Base-by-base conservation (phyloP, 1,140 invertebrate species). In the Diploscapter pachys region DNA sequence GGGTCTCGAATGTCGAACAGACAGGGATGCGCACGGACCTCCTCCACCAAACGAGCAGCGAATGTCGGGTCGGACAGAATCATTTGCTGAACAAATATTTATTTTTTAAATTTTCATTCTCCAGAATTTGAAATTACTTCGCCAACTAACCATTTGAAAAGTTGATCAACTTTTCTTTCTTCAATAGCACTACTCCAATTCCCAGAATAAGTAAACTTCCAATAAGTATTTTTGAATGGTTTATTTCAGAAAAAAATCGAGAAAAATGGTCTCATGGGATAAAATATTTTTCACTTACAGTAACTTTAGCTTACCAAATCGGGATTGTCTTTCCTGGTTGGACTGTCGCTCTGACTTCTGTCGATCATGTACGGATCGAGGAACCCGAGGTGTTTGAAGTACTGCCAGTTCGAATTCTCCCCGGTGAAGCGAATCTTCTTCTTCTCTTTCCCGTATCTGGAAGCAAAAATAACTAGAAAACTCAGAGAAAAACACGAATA, bases 321-420 rank as follows among this genome's bases (percentile, higher is more conserved):
- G 66, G n/a, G 9, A 11, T 11, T 68, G 31, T 74, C 73, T 55
- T 74, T 74, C 52, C 73, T 61, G 2, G 73, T 69, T 31, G 73
- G 73, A 4, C 65, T 69, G 0, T 66, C 13, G 31, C 53, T 54
- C 31, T 55, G 54, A n/a, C 52, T 78, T 31, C 77, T 54, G 65
- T 78, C 77, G 9, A 70, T 72, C 77, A 78, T 78, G 64, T 78
- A 74, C 3, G 77, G 77, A 48, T 78, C 77, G 3, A 78, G 75
- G 54, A 78, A 78, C 9, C 61, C 59, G 3, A 78, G 63, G 59
- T 78, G 77, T 53, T 78, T 78, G 51, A 71, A 78, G 54, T 78
- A 78, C 61, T 78, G 77, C 77, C 77, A 78, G 4, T 62, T 57
- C 4, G 76, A 66, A 13, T 59, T 51, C 3, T 78, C 77, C 4